These are phyloP conservation scores for Ochotona princeps DNA, from an alignment of 2,113 vertebrate genomes.

Conservation along the genomic window DNA sequence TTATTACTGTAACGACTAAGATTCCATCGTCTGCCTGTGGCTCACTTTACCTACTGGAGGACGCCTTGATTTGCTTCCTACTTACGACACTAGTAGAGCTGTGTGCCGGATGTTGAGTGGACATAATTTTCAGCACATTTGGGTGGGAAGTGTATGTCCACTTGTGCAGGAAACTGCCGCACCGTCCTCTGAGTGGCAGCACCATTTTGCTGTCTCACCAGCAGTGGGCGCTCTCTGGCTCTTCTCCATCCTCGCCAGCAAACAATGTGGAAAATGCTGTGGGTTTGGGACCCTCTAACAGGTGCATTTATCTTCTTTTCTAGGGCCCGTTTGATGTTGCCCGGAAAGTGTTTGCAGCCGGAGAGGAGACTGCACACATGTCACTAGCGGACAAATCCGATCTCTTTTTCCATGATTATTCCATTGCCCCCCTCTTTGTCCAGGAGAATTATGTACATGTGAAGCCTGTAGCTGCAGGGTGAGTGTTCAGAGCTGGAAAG, in stretches of 20 bases:
- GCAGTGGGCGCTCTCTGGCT: not conserved
- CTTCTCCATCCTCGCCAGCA: not conserved
- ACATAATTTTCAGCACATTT: conserved; percentile 15
- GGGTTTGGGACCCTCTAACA: not conserved
- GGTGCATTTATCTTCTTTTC: conserved; percentile 1
- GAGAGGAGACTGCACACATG: conserved; percentile 92
- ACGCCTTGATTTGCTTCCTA: not conserved
- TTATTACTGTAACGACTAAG: not conserved
- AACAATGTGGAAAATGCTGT: not conserved
- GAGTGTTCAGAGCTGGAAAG: conserved; percentile 72
- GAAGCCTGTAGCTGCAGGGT: conserved; percentile 94
- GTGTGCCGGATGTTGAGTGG: not conserved
- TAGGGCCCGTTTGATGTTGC: conserved; percentile 98
- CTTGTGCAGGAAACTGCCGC: not conserved
- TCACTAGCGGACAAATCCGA: conserved; percentile 95
- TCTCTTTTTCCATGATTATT: conserved; percentile 99
- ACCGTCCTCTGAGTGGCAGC: not conserved
- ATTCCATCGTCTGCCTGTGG: not conserved
- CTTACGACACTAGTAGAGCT: conserved; percentile 2
- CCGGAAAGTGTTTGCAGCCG: conserved; percentile 93
- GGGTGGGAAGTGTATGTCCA: too few relatives aligned
- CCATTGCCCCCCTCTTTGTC: conserved; percentile 96
- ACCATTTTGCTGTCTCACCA: not conserved
- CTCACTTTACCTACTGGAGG: not conserved
- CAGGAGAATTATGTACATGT: conserved; percentile 97